A percentile compares a stretch with the other conserved stretches of the same genome.
Evolutionary conservation across 2,797 vertebrate genomes (phyloP).

Genomic region (Platyrinchus mystaceus): DNA sequence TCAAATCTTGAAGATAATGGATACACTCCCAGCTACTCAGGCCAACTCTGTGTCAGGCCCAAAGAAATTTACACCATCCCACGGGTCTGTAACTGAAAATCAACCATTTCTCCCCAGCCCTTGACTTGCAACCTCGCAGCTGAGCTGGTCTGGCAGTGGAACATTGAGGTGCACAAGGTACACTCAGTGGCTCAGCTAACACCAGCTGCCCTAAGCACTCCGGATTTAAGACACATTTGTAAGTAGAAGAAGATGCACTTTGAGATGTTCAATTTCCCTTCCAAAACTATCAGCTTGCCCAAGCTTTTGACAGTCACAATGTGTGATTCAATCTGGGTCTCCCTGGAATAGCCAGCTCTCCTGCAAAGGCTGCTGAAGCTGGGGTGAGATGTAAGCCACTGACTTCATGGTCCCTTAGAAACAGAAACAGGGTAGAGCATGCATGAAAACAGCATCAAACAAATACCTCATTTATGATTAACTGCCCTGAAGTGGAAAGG

Average conservation of each 20-base stretch:
- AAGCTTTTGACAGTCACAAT: not conserved
- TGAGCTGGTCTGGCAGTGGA: not conserved
- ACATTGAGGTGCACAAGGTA: accelerated
- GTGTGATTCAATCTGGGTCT: not conserved
- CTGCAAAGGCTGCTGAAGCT: not conserved
- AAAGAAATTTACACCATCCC: not conserved
- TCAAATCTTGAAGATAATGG: not conserved
- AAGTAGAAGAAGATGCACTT: not conserved
- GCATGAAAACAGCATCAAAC: not conserved
- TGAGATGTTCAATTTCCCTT: not conserved
- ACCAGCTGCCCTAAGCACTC: not conserved
- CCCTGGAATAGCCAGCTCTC: not conserved
- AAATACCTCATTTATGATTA: not conserved
- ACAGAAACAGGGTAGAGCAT: not conserved
- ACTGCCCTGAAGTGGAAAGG: not conserved
- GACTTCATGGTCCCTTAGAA: accelerated
- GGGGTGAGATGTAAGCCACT: not conserved
- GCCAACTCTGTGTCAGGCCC: not conserved
- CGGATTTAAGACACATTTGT: not conserved
- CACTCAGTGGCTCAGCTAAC: not conserved
- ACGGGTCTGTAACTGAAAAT: not conserved
- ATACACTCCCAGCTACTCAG: accelerated
- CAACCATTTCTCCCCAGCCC: not conserved
- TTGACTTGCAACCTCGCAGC: not conserved
- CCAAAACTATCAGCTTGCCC: not conserved